Evolutionary conservation across 2,888 invertebrate genomes (phyloP), one percentile per base, ranked within the genome.

Genomic region (Crocallis elinguaria): DNA sequence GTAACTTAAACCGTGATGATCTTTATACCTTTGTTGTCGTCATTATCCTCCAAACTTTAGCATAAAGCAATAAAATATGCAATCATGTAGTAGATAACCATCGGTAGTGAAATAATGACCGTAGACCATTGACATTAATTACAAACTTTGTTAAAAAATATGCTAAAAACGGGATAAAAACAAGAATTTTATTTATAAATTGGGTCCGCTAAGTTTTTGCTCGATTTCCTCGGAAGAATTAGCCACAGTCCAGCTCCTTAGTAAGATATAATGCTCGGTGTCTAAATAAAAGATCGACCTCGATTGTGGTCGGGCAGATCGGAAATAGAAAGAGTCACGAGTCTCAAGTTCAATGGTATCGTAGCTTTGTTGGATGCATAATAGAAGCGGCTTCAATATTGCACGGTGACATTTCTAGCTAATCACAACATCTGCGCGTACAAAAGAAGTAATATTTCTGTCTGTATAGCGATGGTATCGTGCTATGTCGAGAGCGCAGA

Each of bases 281-380:
- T 19, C 41, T 51, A 46, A 60, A 64, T 61, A 62, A 64, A 45
- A 59, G 46, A 50, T 38, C 43, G 49, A 32, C 49, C 48, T 54
- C 49, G 43, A 49, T 62, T 50, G 57, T 51, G 13, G 39, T 50
- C 30, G 29, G 29, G 30, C 46, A 33, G 55, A 53, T 57, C 65
- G 60, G 66, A 67, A 69, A 70, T 66, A 67, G 66, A 69, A 68
- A 35, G 62, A 67, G 66, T 65, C 71, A 72, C 71, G 69, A 55
- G 62, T 69, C 62, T 71, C 67, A 70, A 70, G 67, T 73, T 62
- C 60, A 60, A 62, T 54, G 57, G 53, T 49, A 56, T 50, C 53
- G 49, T 49, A 46, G 53, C 55, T 57, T 59, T 62, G 65, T 64
- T 43, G 35, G 46, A 54, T 57, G 56, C 42, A 66, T 60, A 64